These are phyloP conservation scores for Acanthosepion pharaonis DNA, from an alignment of 2,888 invertebrate species.

Conservation along the genomic window DNA sequence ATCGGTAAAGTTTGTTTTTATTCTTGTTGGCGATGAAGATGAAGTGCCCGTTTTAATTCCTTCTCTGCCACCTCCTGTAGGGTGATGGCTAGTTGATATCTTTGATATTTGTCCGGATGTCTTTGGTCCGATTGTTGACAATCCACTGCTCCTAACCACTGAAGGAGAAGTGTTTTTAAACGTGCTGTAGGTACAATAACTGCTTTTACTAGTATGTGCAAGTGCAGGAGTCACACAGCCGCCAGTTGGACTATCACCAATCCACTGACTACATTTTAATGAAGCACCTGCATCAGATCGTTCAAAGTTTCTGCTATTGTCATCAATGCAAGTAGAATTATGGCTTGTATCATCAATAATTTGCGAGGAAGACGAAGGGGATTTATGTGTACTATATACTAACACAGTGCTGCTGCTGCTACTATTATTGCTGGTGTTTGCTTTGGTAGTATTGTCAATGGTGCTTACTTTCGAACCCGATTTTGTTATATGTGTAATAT, in stretches of 20 bases:
- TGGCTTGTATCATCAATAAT: not conserved
- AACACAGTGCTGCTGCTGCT: not conserved
- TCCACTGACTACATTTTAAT: not conserved
- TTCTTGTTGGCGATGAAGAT: not conserved
- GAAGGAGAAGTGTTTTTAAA: not conserved
- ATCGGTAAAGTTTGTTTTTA: not conserved
- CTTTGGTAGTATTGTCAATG: not conserved
- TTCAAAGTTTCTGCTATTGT: not conserved
- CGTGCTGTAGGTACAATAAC: not conserved
- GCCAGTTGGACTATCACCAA: not conserved
- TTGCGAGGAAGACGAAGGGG: not conserved
- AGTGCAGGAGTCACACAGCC: not conserved
- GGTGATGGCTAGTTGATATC: not conserved
- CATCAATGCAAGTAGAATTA: not conserved
- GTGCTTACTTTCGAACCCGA: not conserved
- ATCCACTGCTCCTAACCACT: not conserved
- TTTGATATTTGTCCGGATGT: not conserved
- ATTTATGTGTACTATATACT: not conserved
- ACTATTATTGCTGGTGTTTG: not conserved
- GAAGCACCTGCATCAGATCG: not conserved
- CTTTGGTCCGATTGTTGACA: not conserved
- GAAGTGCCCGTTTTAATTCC: not conserved
- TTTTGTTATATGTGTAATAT: not conserved
- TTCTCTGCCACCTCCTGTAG: not conserved
- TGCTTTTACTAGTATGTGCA: not conserved